Percentiles rank a stretch among this genome's conserved stretches.
Evolutionary conservation across 2,113 vertebrate species (phyloP).

Genomic region (Chionis minor): DNA sequence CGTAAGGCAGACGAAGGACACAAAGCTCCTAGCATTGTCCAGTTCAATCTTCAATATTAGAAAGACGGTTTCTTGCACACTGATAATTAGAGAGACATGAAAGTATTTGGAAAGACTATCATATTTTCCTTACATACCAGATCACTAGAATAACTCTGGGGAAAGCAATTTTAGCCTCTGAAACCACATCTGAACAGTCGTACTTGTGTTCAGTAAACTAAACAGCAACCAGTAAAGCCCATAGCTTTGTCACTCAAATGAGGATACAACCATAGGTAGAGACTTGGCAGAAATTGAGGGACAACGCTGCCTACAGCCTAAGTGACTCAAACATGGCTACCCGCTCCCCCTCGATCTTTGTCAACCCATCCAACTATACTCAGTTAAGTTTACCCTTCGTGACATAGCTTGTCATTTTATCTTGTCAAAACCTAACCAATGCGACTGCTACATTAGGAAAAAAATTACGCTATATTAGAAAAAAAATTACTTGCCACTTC

Average conservation of each 20-base stretch:
- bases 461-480: not conserved
- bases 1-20: not conserved
- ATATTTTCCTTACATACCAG: not conserved
- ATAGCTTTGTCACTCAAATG: not conserved
- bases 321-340: not conserved
- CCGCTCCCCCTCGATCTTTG: not conserved
- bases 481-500: not conserved
- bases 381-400: accelerated
- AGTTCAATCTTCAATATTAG: not conserved
- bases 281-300: not conserved
- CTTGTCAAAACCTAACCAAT: not conserved
- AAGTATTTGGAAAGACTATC: not conserved
- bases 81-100: not conserved
- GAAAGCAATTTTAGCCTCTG: not conserved
- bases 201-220: not conserved
- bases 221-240: not conserved
- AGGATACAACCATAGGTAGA: not conserved
- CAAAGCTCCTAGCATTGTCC: not conserved
- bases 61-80: not conserved
- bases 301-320: not conserved
- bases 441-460: not conserved
- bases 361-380: not conserved
- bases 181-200: not conserved
- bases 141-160: not conserved
- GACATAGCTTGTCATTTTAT: not conserved